Conservation (phyloP, 1,140 invertebrate species). For the Oscheius sp. region DNA sequence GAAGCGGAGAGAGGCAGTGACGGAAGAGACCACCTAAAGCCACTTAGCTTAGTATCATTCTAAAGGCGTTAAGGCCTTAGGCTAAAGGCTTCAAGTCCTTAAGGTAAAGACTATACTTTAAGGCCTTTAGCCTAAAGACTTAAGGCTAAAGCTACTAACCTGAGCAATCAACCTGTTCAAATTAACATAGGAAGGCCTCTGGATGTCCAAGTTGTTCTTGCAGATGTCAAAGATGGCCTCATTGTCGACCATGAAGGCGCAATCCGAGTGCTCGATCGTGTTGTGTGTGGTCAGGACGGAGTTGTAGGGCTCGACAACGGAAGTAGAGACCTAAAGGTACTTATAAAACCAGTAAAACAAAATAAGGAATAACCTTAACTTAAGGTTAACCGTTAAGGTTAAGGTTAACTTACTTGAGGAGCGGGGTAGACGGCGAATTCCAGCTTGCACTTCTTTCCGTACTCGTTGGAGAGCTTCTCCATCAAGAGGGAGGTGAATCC, state of each 20-base stretch:
- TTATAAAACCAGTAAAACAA: too few species aligned
- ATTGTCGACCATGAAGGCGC: constrained; percentile 68
- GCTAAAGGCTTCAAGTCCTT: too few species aligned
- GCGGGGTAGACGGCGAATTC: constrained; percentile 84
- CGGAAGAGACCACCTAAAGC: too few species aligned
- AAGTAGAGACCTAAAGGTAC: constrained; percentile 36
- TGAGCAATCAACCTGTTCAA: constrained; percentile 77
- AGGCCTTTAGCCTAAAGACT: too few species aligned
- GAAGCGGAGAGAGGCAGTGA: constrained; percentile 58
- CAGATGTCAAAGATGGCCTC: constrained; percentile 90
- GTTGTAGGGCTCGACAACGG: constrained; percentile 63
- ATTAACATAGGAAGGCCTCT: constrained; percentile 76
- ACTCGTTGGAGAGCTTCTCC: constrained; percentile 71
- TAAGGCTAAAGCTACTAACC: constrained; percentile 66
- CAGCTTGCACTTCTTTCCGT: constrained; percentile 75
- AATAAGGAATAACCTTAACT: too few species aligned
- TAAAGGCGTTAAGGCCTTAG: too few species aligned
- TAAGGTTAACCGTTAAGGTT: too few species aligned
- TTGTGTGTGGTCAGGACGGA: constrained; percentile 69
- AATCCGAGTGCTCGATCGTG: constrained; percentile 60
- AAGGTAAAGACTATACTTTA: too few species aligned
- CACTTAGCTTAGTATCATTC: too few species aligned
- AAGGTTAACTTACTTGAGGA: constrained; percentile 71
- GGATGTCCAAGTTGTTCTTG: constrained; percentile 79
- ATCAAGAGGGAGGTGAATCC: constrained; percentile 74